phyloP scores from a whole-genome alignment of 2,113 vertebrate species.

The Polypterus senegalus region DNA sequence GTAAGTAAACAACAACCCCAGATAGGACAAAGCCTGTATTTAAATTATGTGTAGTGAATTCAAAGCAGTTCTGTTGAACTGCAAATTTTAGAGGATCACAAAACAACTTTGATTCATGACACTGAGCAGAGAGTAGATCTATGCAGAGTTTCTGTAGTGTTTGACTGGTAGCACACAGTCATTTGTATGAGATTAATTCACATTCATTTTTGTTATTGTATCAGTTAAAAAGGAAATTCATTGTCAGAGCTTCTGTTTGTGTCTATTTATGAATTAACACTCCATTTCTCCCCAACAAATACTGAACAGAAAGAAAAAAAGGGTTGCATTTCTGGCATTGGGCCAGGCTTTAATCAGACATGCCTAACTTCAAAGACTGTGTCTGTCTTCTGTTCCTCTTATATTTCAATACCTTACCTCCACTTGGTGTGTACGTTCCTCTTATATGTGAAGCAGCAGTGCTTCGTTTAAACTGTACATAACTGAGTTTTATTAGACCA shows the following conservation, averaged over 20 bases:
- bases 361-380: conserved; percentile 31
- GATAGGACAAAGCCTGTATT: conserved; percentile 24
- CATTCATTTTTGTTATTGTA: conserved; percentile 13
- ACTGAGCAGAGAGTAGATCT: conserved; percentile 37
- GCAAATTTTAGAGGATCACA: conserved; percentile 31
- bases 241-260: conserved; percentile 8
- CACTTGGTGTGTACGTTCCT: conserved; percentile 23
- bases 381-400: conserved; percentile 10
- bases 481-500: conserved; percentile 25
- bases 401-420: conserved; percentile 24
- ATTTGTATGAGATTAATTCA: conserved; percentile 19
- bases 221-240: conserved; percentile 11
- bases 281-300: not conserved
- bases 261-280: conserved; percentile 13
- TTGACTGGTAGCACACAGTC: conserved; percentile 19
- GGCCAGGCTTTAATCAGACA: conserved; percentile 42
- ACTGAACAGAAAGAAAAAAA: conserved; percentile 13
- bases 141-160: conserved; percentile 21
- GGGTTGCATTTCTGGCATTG: conserved; percentile 22
- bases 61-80: conserved; percentile 31
- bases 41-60: conserved; percentile 43
- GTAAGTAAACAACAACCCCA: conserved; percentile 32
- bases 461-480: conserved; percentile 35
- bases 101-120: conserved; percentile 32
- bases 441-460: conserved; percentile 31